These are phyloP conservation scores for Tokudaia tokunoshimensis DNA, from an alignment of 2,797 vertebrate genomes.

Conservation along the genomic window DNA sequence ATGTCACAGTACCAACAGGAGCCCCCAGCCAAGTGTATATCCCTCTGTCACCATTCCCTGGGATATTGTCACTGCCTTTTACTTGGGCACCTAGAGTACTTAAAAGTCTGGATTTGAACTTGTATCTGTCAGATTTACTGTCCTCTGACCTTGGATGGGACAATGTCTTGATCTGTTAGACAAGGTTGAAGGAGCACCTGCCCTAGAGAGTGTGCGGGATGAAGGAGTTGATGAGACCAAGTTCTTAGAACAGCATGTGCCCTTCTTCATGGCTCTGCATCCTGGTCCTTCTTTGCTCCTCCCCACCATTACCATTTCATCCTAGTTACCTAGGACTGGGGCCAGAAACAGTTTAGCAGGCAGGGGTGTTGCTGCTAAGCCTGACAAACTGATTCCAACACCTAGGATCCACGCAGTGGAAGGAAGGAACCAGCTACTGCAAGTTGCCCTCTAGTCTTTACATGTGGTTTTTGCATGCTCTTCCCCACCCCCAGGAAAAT, in stretches of 20 bases:
- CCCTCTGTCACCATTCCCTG: rapidly evolving
- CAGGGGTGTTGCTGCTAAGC: background rate
- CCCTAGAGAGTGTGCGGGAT: background rate
- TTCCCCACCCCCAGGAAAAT: background rate
- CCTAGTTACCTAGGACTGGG: background rate
- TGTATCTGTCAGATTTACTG: background rate
- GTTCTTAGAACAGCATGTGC: background rate
- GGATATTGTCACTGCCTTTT: background rate
- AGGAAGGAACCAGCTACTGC: background rate
- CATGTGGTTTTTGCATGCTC: background rate
- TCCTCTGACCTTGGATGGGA: background rate
- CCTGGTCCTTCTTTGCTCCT: background rate
- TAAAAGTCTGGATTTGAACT: background rate
- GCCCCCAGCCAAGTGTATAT: rapidly evolving
- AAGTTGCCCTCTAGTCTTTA: background rate
- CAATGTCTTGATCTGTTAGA: background rate
- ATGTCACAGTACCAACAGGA: background rate
- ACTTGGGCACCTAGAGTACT: background rate
- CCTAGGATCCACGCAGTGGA: too few relatives aligned
- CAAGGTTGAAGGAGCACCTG: background rate
- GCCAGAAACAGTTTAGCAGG: background rate
- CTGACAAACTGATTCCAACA: background rate
- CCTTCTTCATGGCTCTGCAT: background rate
- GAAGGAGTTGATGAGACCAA: background rate
- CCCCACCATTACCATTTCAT: too few relatives aligned